phyloP scores from a whole-genome alignment of 1,140 invertebrate species.

The Manduca sexta region DNA sequence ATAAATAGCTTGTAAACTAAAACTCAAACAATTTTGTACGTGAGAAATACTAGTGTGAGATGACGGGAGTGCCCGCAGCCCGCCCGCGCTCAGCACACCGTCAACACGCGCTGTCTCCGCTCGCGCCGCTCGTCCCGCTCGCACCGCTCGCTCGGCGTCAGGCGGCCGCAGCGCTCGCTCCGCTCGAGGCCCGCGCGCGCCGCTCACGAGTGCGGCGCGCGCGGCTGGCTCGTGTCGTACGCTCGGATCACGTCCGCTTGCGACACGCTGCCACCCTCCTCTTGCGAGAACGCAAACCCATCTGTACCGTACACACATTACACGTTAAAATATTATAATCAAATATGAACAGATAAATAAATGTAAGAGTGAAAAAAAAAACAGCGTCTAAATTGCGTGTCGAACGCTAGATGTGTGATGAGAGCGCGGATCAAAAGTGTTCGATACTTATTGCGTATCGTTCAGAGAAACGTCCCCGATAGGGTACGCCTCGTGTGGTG shows the following conservation, averaged over 20 bases:
- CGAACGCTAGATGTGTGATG: not conserved
- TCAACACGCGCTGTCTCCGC: too few species aligned
- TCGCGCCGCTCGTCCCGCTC: too few species aligned
- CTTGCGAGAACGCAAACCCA: slow-evolving; percentile 99
- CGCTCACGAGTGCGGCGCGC: slow-evolving; percentile 82
- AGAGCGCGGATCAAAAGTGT: not conserved
- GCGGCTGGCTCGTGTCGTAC: slow-evolving; percentile 92
- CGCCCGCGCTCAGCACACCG: too few species aligned
- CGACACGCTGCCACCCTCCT: slow-evolving; percentile 95
- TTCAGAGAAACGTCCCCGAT: too few species aligned
- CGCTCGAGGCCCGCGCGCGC: slow-evolving; percentile 6
- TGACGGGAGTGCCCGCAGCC: too few species aligned
- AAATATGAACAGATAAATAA: not conserved
- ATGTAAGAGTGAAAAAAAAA: not conserved
- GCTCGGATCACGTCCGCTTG: slow-evolving; percentile 94
- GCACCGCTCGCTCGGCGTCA: too few species aligned
- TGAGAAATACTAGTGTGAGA: not conserved
- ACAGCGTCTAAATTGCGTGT: not conserved
- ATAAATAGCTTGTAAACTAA: too few species aligned
- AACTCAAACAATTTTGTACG: slow-evolving; percentile 10
- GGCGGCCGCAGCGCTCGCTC: too few species aligned
- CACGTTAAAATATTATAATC: not conserved
- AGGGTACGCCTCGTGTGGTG: too few species aligned
- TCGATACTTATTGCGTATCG: too few species aligned
- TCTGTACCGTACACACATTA: slow-evolving; percentile 74